phyloP scores from a whole-genome alignment of 1,140 invertebrate species.

The Cydia amplana region DNA sequence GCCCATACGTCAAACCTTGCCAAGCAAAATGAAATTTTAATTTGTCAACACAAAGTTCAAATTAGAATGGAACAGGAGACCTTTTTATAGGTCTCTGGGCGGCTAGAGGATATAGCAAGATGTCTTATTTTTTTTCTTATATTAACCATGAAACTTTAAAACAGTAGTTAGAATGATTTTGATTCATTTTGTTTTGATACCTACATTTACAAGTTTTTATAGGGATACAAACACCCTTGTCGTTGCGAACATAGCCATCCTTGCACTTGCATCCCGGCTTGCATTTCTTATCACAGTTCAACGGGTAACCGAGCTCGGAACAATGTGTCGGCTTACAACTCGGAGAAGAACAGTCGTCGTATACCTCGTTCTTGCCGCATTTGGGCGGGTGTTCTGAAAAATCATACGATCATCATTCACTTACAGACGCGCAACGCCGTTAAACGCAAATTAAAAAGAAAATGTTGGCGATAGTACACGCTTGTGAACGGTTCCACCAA shows the following conservation, averaged over 20 bases:
- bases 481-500: neutral
- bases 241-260: conserved; percentile 42
- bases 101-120: too few species aligned
- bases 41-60: too few species aligned
- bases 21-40: too few species aligned
- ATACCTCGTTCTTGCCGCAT: neutral
- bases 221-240: conserved; percentile 45
- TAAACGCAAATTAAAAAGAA: neutral
- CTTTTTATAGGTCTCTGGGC: too few species aligned
- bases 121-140: too few species aligned
- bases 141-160: too few species aligned
- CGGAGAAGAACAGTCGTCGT: neutral
- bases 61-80: too few species aligned
- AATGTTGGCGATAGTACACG: neutral
- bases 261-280: conserved; percentile 45
- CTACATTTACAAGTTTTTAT: conserved; percentile 42
- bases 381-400: neutral
- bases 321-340: neutral
- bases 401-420: too few species aligned
- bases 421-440: neutral
- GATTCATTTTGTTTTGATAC: conserved; percentile 24
- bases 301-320: neutral
- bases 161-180: neutral
- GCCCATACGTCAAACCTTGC: too few species aligned
- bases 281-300: neutral